Percentiles rank a stretch among this genome's conserved stretches.
Evolutionary conservation across 1,140 invertebrate species (phyloP).

Genomic region (Anadara kagoshimensis): DNA sequence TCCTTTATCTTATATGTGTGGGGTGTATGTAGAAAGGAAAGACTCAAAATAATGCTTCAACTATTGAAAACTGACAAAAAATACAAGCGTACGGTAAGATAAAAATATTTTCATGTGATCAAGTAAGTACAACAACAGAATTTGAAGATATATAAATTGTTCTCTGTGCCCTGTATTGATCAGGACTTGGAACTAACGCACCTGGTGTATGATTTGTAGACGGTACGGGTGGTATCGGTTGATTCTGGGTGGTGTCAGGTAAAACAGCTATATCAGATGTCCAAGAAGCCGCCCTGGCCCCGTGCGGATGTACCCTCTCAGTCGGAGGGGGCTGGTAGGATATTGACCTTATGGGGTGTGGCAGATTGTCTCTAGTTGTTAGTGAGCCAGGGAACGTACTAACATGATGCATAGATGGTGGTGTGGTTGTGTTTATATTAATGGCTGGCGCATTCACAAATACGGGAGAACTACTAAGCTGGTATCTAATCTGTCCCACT

Average conservation of each 20-base stretch:
- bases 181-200: too few species aligned
- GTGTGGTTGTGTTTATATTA: conserved; percentile 25
- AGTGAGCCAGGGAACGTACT: conserved; percentile 60
- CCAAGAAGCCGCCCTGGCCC: conserved; percentile 41
- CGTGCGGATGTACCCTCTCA: conserved; percentile 25
- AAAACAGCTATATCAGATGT: conserved; percentile 31
- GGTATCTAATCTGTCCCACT: conserved; percentile 36
- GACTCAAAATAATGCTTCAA: too few species aligned
- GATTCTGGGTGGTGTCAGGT: conserved; percentile 11
- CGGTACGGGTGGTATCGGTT: too few species aligned
- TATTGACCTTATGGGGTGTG: conserved; percentile 55
- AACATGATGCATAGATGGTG: conserved; percentile 51
- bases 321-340: conserved; percentile 58
- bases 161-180: too few species aligned
- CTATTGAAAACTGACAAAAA: too few species aligned
- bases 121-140: too few species aligned
- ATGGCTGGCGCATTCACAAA: conserved; percentile 38
- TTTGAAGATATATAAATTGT: too few species aligned
- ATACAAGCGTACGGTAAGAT: too few species aligned
- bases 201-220: too few species aligned
- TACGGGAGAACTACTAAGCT: conserved; percentile 36
- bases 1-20: too few species aligned
- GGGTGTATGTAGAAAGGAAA: too few species aligned
- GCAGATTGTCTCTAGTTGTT: conserved; percentile 31
- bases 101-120: too few species aligned